A percentile compares a stretch with the other conserved stretches of the same genome.
These are phyloP conservation scores for Pyrgilauda ruficollis DNA, from an alignment of 2,113 vertebrate genomes.

Conservation along the genomic window DNA sequence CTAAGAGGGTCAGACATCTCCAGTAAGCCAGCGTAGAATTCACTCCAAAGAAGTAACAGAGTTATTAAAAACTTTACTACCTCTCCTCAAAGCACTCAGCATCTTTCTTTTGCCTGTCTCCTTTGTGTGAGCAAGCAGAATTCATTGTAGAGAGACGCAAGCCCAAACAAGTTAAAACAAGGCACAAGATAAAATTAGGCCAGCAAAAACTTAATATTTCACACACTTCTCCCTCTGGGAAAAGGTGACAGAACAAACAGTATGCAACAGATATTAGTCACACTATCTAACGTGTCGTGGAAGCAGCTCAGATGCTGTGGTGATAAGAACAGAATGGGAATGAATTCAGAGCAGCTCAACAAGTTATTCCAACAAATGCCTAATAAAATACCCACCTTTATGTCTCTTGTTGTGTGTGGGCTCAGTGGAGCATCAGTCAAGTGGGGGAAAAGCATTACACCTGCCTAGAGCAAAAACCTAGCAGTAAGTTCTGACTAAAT, in stretches of 20 bases:
- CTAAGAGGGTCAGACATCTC: background rate
- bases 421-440: background rate
- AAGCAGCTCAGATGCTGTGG: conserved; percentile 8
- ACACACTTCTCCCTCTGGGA: conserved; percentile 27
- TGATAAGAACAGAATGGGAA: conserved; percentile 10
- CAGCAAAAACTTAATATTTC: conserved; percentile 39
- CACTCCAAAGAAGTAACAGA: background rate
- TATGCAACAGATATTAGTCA: conserved; percentile 61
- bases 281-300: background rate
- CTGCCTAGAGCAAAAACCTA: background rate
- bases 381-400: background rate
- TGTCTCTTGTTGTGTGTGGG: background rate
- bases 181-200: conserved; percentile 41
- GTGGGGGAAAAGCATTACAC: background rate
- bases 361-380: background rate
- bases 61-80: background rate
- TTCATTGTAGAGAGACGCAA: background rate
- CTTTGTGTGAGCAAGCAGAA: background rate
- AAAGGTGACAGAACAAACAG: conserved; percentile 65
- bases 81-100: background rate
- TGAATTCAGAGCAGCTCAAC: background rate
- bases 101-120: background rate
- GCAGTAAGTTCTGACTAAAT: background rate
- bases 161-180: background rate
- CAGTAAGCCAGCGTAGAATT: background rate